Conservation (phyloP, 2,113 vertebrate genomes). For the Etheostoma cragini region DNA sequence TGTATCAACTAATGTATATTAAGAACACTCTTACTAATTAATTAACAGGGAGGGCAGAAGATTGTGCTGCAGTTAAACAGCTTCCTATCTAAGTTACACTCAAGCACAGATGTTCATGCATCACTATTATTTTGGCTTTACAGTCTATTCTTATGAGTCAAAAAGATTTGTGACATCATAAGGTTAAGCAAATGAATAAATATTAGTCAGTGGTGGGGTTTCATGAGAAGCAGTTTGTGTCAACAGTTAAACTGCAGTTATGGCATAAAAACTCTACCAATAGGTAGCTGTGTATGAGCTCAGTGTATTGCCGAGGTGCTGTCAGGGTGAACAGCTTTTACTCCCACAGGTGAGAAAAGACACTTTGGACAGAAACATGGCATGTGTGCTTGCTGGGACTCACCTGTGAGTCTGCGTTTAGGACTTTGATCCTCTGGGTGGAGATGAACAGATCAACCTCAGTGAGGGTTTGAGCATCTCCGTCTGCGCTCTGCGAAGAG, state of each 20-base stretch:
- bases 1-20: no score
- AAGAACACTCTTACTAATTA: no score
- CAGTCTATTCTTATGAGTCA: conserved; percentile 29
- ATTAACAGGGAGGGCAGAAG: neutral
- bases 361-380: neutral
- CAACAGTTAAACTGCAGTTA: conserved; percentile 42
- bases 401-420: conserved; percentile 97
- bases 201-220: conserved; percentile 16
- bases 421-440: conserved; percentile 96
- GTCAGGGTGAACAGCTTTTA: conserved; percentile 3
- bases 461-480: conserved; percentile 91
- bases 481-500: conserved; percentile 88
- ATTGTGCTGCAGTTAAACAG: conserved; percentile 15
- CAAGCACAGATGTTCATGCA: conserved; percentile 37
- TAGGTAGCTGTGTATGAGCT: neutral
- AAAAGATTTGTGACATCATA: conserved; percentile 34
- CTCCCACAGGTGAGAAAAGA: neutral
- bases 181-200: conserved; percentile 44
- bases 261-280: conserved; percentile 5
- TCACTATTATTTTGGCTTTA: conserved; percentile 32
- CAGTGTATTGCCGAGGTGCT: neutral
- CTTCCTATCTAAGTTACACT: conserved; percentile 5
- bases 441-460: conserved; percentile 98
- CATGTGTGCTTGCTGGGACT: conserved; percentile 31
- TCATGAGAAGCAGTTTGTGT: conserved; percentile 36